Evolutionary conservation across 2,888 invertebrate species (phyloP).

Genomic region (Sicus ferrugineus): DNA sequence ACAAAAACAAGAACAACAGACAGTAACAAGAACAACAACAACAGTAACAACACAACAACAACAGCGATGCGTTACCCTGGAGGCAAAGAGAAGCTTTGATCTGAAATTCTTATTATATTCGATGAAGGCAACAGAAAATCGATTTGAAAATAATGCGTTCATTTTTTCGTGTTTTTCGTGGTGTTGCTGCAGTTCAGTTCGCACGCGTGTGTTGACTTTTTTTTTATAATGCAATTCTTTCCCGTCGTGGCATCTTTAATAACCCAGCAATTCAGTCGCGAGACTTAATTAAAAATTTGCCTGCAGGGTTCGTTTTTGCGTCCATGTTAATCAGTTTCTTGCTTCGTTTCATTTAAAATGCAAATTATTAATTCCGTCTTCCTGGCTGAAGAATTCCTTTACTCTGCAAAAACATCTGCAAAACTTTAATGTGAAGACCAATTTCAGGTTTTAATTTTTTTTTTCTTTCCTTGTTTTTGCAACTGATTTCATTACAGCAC

Average conservation of each 20-base stretch:
- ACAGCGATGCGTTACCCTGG: conserved; percentile 4
- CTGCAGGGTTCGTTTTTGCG: background rate
- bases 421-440: too few relatives aligned
- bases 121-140: conserved; percentile 31
- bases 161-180: background rate
- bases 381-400: too few relatives aligned
- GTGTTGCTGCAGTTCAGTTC: background rate
- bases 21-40: background rate
- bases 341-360: background rate
- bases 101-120: conserved; percentile 10
- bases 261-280: background rate
- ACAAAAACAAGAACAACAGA: background rate
- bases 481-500: too few relatives aligned
- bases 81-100: background rate
- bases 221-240: too few relatives aligned
- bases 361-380: too few relatives aligned
- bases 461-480: too few relatives aligned
- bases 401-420: too few relatives aligned
- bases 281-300: conserved; percentile 3
- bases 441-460: too few relatives aligned
- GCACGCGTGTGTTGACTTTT: too few relatives aligned
- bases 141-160: conserved; percentile 34
- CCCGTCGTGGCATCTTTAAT: background rate
- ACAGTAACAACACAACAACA: background rate
- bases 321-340: background rate